Base-by-base conservation (phyloP, 2,113 vertebrate species). In the Callipepla californica region DNA sequence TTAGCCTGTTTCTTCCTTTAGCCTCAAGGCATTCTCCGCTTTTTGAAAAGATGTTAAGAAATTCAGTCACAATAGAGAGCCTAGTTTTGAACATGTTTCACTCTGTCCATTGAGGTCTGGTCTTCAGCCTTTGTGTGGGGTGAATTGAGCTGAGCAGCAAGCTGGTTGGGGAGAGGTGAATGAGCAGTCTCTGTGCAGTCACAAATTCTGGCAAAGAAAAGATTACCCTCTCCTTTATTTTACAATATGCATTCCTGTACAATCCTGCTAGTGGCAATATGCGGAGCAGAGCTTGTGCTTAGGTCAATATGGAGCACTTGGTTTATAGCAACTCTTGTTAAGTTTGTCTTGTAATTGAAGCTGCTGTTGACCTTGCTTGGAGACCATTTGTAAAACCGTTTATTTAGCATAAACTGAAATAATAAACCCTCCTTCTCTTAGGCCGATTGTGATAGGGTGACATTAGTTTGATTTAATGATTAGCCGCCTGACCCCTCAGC, bases 11-110 rank as follows among this genome's bases (percentile, higher is more conserved):
- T 99, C 99, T 99, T 99, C 99, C 99, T 99, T 99, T 99, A 98
- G 99, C 99, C 99, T 99, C 98, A 98, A 99, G 99, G 99, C 99
- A 99, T 99, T 99, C 99, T 99, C 98, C 96, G 98, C 98, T 99
- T 99, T 99, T 99, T 99, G 99, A 99, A 99, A 99, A 99, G 99
- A 99, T 99, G 99, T 99, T 99, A 99, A 99, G 99, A 99, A 99
- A 99, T 99, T 99, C 99, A 99, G 99, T 99, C 99, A 99, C 99
- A 99, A 99, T 99, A 99, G 99, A 98, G 98, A 98, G 98, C 98
- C 98, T 98, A 98, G 98, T 98, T 98, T 98, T 98, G 98, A 99
- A 98, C 98, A 98, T 99, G 98, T 99, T 99, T 98, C 98, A 98
- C 98, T 98, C 97, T 97, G 99, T 99, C 99, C 98, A 98, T 98